Percentiles rank a stretch among this genome's conserved stretches.
Conservation (phyloP, 1,140 invertebrate genomes). For the Aphidius gifuensis region DNA sequence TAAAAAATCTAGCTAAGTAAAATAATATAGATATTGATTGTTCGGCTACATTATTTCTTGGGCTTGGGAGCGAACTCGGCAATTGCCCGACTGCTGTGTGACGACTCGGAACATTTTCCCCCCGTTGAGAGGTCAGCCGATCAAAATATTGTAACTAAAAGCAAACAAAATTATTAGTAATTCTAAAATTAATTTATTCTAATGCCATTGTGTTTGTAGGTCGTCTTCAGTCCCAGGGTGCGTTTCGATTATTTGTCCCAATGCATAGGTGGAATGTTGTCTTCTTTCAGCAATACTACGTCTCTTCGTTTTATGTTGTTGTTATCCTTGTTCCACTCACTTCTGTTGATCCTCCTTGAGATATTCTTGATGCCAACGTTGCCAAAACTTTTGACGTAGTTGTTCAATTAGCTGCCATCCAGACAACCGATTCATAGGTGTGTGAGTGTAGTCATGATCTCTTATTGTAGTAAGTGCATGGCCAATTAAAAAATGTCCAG, state of each 20-base stretch:
- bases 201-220: too few species aligned
- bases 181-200: too few species aligned
- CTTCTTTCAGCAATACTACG: background rate
- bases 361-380: slow-evolving; percentile 10
- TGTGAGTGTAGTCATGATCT: background rate
- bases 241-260: background rate
- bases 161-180: too few species aligned
- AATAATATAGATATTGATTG: too few species aligned
- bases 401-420: slow-evolving; percentile 3
- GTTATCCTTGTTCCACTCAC: background rate
- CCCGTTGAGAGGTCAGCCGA: too few species aligned
- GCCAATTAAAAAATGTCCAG: slow-evolving; percentile 6
- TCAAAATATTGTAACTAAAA: too few species aligned
- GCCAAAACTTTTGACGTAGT: slow-evolving; percentile 5
- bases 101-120: too few species aligned
- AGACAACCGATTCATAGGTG: background rate
- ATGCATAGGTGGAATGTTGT: background rate
- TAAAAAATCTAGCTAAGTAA: too few species aligned
- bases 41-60: too few species aligned
- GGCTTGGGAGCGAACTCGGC: too few species aligned
- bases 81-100: too few species aligned
- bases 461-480: background rate
- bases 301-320: background rate
- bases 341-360: background rate
- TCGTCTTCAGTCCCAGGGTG: background rate